Evolutionary conservation across 2,797 vertebrate species (phyloP), one percentile per base, ranked within the genome.

Genomic region (Mormyrops attenuatus): DNA sequence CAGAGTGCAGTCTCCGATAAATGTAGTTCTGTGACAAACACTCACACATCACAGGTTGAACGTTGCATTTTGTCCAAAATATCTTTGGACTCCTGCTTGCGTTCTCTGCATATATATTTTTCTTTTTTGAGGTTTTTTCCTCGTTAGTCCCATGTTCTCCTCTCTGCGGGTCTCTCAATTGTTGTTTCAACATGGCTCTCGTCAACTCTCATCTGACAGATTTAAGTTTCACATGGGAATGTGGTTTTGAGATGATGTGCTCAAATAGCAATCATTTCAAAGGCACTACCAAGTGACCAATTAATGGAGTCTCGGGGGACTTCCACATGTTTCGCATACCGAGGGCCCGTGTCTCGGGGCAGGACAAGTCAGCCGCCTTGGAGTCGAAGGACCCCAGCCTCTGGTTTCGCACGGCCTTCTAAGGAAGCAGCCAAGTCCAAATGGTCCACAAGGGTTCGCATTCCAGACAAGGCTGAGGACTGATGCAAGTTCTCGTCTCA

Each of bases 181-280:
- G 52, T 87, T 57, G 38, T 57, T 41, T 38, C 52, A 34, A 17
- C 20, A 15, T 57, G 15, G 30, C 13, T 20, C 52, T 30, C 6
- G 53, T 87, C 86, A 60, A 17, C 50, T 7, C 11, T 34, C 52
- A 9, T 69, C 38, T 69, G 63, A 50, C n/a, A 73, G 57, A 38
- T 88, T 69, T 13, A 47, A 44, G 55, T 87, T 87, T 89, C 89
- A 89, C 89, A 53, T 87, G 89, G 85, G 89, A 89, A 89, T 30
- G 66, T 66, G 22, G 3, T 11, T 30, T 34, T 7, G 52, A 44
- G 77, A 50, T 7, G 53, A 89, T 89, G 84, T 47, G 82, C 55
- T 84, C 50, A 57, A 55, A 63, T 53, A 85, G 52, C 77, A 63
- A 34, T 80, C 80, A 89, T 86, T 89, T 89, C 84, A 63, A 69